Percentiles rank a stretch among this genome's conserved stretches.
phyloP scores from a whole-genome alignment of 1,140 invertebrate species.

The Hormaphis cornu region DNA sequence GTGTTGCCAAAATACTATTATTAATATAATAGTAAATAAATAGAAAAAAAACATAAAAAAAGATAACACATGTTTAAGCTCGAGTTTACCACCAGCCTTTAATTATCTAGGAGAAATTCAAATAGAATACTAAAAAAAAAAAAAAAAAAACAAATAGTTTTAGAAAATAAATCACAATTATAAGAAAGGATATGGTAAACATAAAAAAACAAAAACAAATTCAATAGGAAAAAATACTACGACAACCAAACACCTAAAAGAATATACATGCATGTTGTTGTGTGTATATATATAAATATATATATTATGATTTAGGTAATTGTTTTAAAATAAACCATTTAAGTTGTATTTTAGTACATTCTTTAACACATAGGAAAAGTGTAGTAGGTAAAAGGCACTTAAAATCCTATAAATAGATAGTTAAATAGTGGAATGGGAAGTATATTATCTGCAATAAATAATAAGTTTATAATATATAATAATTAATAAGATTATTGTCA shows the following conservation, averaged over 20 bases:
- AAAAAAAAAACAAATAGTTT: constrained; percentile 16
- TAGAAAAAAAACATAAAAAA: constrained; percentile 11
- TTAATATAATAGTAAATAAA: constrained; percentile 10
- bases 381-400: background rate
- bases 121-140: constrained; percentile 8
- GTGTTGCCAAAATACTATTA: constrained; percentile 2
- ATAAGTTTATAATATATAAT: background rate
- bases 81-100: constrained; percentile 14
- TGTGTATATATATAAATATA: background rate
- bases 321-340: background rate
- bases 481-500: constrained; percentile 22
- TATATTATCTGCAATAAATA: too few species aligned
- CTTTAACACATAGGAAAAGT: background rate
- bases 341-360: background rate
- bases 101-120: background rate
- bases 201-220: background rate
- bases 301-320: background rate
- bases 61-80: constrained; percentile 19
- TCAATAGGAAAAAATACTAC: background rate
- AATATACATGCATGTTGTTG: background rate
- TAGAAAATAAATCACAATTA: background rate
- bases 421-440: constrained; percentile 19
- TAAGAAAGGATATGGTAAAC: background rate
- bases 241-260: background rate
- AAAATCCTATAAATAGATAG: background rate